Conservation (phyloP, 2,113 vertebrate species). For the Myiopsitta monachus region DNA sequence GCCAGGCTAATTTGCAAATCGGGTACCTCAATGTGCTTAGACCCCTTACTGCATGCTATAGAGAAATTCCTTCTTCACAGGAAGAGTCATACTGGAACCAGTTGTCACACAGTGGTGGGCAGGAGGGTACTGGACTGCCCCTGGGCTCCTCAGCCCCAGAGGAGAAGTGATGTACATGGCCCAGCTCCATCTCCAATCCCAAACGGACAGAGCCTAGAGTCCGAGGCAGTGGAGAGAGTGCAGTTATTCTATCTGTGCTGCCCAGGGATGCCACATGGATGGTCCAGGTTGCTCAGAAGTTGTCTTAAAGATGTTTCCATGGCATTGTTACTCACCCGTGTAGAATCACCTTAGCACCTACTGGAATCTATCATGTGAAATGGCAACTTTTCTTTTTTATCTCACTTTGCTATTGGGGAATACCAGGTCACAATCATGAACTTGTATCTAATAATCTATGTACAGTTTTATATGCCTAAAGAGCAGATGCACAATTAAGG, state of each 20-base stretch:
- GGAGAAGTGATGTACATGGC: rapidly evolving
- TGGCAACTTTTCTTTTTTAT: not conserved
- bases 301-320: not conserved
- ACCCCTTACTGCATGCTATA: not conserved
- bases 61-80: not conserved
- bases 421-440: not conserved
- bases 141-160: not conserved
- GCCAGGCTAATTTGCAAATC: not conserved
- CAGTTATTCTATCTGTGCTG: not conserved
- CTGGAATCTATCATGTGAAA: not conserved
- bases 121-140: not conserved
- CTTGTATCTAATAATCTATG: not conserved
- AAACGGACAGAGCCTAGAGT: not conserved
- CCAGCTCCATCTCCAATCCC: not conserved
- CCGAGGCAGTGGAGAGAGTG: not conserved
- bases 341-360: not conserved
- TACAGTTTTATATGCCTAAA: not conserved
- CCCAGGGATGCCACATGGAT: not conserved
- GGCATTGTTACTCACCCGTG: not conserved
- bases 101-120: not conserved
- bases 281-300: not conserved
- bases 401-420: not conserved
- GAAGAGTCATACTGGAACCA: not conserved
- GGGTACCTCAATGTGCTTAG: not conserved
- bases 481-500: not conserved